These are phyloP conservation scores for Dysmachus trigonus DNA, from an alignment of 2,888 invertebrate genomes.

Conservation along the genomic window DNA sequence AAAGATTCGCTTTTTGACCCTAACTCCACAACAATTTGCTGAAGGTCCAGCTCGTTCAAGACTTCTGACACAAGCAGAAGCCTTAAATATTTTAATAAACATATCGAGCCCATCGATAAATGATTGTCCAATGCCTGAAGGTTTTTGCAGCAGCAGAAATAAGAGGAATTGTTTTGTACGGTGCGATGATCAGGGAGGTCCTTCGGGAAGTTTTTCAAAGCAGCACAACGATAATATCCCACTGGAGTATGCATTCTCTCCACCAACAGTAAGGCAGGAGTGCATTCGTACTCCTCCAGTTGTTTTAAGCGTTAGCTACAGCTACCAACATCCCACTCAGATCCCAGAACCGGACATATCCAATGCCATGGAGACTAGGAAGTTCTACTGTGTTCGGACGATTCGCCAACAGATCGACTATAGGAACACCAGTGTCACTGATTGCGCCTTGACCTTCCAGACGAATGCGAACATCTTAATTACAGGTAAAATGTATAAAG, in stretches of 20 bases:
- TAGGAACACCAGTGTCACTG: conserved; percentile 78
- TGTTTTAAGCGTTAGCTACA: background rate
- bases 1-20: conserved; percentile 81
- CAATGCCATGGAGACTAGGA: conserved; percentile 65
- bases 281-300: conserved; percentile 15
- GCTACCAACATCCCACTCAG: background rate
- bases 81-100: conserved; percentile 83
- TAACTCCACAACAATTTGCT: conserved; percentile 84
- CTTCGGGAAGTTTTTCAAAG: background rate
- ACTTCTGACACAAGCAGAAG: conserved; percentile 79
- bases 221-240: conserved; percentile 43
- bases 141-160: conserved; percentile 70
- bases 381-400: conserved; percentile 76
- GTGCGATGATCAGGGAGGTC: conserved; percentile 55
- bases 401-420: conserved; percentile 76
- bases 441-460: conserved; percentile 81
- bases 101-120: conserved; percentile 76
- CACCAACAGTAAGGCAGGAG: conserved; percentile 59
- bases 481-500: conserved; percentile 67
- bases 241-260: conserved; percentile 61
- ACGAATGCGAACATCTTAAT: conserved; percentile 83
- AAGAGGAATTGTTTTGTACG: conserved; percentile 65
- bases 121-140: conserved; percentile 76
- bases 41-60: conserved; percentile 81
- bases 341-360: conserved; percentile 49